These are phyloP conservation scores for Chrosomus eos DNA, from an alignment of 2,797 vertebrate species.

Conservation along the genomic window DNA sequence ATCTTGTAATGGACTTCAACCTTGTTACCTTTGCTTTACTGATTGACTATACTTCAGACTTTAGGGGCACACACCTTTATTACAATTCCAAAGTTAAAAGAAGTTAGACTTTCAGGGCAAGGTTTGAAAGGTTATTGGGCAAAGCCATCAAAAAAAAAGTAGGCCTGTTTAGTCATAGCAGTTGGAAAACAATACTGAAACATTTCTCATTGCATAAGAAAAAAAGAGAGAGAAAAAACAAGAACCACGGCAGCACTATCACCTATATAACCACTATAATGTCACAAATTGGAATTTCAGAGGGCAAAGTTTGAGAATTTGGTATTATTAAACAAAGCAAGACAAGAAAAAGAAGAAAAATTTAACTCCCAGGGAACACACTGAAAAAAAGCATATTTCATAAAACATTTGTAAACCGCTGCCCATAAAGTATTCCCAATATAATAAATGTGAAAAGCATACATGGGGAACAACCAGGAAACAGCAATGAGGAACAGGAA, in stretches of 20 bases:
- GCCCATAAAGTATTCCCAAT: neutral
- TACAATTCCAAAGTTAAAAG: neutral
- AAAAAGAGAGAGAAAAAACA: neutral
- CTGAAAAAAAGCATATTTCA: neutral
- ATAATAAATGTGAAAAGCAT: neutral
- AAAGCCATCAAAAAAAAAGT: neutral
- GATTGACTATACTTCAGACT: neutral
- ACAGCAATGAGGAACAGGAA: neutral
- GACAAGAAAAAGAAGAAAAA: too few species aligned
- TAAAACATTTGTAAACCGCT: neutral
- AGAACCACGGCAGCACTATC: neutral
- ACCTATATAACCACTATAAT: neutral
- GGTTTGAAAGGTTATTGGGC: neutral
- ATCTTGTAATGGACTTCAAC: conserved; percentile 1
- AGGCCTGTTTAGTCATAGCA: neutral
- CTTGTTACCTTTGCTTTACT: neutral
- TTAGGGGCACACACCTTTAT: neutral
- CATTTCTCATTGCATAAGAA: neutral
- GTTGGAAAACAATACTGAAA: neutral
- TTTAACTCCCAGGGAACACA: neutral
- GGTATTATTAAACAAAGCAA: neutral
- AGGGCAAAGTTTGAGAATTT: neutral
- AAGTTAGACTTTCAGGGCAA: neutral
- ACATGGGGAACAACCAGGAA: too few species aligned
- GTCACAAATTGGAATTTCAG: neutral